Conservation (phyloP, 2,113 vertebrate species). For the Erythrocercus mccallii region DNA sequence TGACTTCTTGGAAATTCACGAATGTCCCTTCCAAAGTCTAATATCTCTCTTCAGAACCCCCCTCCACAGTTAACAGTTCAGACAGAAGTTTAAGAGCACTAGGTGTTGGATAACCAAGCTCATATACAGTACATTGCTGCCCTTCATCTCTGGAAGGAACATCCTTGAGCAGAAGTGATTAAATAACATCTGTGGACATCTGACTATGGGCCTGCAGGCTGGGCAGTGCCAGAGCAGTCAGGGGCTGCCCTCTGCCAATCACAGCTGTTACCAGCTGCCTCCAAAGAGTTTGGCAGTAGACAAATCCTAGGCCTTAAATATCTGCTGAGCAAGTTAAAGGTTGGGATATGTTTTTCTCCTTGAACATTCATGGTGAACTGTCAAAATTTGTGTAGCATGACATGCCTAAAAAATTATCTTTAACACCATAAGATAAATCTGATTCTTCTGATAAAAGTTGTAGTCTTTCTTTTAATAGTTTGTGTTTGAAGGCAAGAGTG, state of each 20-base stretch:
- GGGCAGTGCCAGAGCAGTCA: accelerated
- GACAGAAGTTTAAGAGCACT: neutral
- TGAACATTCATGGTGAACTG: neutral
- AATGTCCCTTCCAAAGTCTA: neutral
- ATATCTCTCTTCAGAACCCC: neutral
- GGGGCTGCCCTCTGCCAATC: neutral
- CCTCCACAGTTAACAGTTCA: neutral
- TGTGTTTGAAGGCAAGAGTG: neutral
- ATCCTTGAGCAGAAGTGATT: neutral
- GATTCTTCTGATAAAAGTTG: neutral
- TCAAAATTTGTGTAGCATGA: neutral
- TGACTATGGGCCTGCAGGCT: accelerated
- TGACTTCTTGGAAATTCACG: neutral
- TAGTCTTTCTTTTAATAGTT: neutral
- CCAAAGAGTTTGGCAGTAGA: neutral
- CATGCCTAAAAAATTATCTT: neutral
- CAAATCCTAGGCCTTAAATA: neutral
- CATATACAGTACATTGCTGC: accelerated
- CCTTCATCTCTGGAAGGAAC: neutral
- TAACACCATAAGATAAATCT: neutral
- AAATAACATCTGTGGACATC: neutral
- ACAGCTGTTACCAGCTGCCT: neutral
- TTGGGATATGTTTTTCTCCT: neutral
- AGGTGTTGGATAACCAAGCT: neutral
- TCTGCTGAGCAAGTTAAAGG: neutral